Base-by-base conservation (phyloP, 2,888 invertebrate species). In the Latrodectus hesperus region DNA sequence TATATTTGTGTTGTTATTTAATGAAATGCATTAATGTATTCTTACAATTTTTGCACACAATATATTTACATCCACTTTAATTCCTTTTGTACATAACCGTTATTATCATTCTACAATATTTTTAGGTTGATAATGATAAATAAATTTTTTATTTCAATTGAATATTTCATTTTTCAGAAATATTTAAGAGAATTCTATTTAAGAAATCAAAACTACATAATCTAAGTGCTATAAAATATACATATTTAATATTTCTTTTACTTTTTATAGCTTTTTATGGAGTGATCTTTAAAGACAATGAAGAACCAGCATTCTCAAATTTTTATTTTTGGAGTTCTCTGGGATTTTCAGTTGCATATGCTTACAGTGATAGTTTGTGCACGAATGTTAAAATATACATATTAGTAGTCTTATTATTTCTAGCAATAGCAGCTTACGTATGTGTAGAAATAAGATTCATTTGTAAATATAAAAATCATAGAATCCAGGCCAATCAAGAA, bases 251-350 rank as follows among this genome's bases (percentile, higher is more conserved):
- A 12, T 73, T 14, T 38, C 26, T 60, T 14, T 38, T 64, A 9
- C n/a, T 64, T 70, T 79, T 75, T 82, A 22, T 26, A 96, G 96
- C 96, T 90, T 93, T 97, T 51, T 97, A 97, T 92, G 97, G 97
- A 80, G 95, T 96, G 17, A 94, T 97, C 89, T 97, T 96, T 94
- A 94, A 96, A 91, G 95, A 96, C 88, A 96, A 97, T 94, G 97
- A 97, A 92, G 97, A 97, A 92, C 97, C 97, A 0, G 97, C 97
- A 1, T 97, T 97, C 94, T 96, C 97, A 82, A 97, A 97, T 93
- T 97, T 95, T 92, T 94, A 97, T 53, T 94, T 97, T 9, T 97
- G 97, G 97, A 97, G 97, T 92, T 96, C 96, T 80, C 95, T 95
- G 9, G 97, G 97, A 4, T 97, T 97, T 92, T 97, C 97, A 51